Percentiles rank a stretch among this genome's conserved stretches.
Conservation (phyloP, 2,888 invertebrate genomes). For the Ormyrus nitidulus region DNA sequence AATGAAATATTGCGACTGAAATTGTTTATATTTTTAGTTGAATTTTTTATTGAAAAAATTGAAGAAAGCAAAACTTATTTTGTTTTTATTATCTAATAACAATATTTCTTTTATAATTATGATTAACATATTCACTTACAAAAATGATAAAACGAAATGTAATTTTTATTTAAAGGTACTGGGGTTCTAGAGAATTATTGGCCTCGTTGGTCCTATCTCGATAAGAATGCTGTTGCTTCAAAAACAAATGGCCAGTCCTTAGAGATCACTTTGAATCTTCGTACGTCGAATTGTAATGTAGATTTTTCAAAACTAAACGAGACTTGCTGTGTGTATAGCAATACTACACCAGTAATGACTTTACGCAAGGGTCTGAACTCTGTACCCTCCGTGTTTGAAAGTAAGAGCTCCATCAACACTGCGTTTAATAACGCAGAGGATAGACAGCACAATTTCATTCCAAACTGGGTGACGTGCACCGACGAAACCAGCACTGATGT, state of each 20-base stretch:
- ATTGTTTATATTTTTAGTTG: background rate
- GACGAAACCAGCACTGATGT: constrained; percentile 56
- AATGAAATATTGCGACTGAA: background rate
- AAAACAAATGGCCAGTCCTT: constrained; percentile 40
- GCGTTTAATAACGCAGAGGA: constrained; percentile 12
- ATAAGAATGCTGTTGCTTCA: constrained; percentile 7
- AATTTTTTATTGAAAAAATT: too few species aligned
- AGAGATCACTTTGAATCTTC: constrained; percentile 57
- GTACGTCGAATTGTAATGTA: constrained; percentile 43
- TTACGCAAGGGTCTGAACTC: constrained; percentile 44
- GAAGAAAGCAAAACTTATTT: background rate
- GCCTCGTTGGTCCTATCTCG: constrained; percentile 57
- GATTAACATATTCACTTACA: background rate
- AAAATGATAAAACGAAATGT: too few species aligned
- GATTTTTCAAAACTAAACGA: constrained; percentile 67
- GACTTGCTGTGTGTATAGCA: constrained; percentile 70
- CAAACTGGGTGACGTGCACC: constrained; percentile 66
- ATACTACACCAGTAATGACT: constrained; percentile 67
- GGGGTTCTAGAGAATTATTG: constrained; percentile 56
- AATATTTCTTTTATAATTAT: background rate
- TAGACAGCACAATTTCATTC: constrained; percentile 65
- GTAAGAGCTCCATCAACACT: background rate
- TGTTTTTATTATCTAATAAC: background rate
- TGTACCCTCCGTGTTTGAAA: constrained; percentile 4
- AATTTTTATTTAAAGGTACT: constrained; percentile 30